Conservation (phyloP, 2,888 invertebrate genomes). For the Agrochola litura region DNA sequence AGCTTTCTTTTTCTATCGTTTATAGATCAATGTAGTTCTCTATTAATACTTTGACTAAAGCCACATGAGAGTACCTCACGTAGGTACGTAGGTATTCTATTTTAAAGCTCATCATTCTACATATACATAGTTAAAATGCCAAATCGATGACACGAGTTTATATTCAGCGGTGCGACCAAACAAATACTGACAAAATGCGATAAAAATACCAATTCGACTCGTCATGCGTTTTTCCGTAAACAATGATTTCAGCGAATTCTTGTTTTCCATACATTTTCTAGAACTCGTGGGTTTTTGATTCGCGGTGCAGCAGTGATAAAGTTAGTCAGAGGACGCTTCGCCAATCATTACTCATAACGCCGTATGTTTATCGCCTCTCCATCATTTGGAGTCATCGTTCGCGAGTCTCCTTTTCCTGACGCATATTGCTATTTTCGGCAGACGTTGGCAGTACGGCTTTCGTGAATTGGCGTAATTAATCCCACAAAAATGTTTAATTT, state of each 20-base stretch:
- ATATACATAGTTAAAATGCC: slow-evolving; percentile 13
- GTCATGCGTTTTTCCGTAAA: slow-evolving; percentile 65
- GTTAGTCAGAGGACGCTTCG: slow-evolving; percentile 81
- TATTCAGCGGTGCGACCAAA: slow-evolving; percentile 30
- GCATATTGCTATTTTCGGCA: slow-evolving; percentile 83
- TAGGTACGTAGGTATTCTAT: background rate
- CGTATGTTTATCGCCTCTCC: slow-evolving; percentile 80
- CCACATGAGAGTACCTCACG: background rate
- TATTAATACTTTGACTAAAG: background rate
- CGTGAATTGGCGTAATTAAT: slow-evolving; percentile 71
- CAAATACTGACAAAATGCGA: slow-evolving; percentile 43
- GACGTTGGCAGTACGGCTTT: slow-evolving; percentile 67
- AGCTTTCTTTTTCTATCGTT: background rate
- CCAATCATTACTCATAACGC: slow-evolving; percentile 84
- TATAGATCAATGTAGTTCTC: background rate
- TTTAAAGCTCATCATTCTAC: slow-evolving; percentile 11
- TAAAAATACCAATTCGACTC: slow-evolving; percentile 51
- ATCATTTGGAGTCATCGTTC: slow-evolving; percentile 81
- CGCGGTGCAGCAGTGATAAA: slow-evolving; percentile 64
- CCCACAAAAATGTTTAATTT: slow-evolving; percentile 64
- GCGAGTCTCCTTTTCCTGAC: slow-evolving; percentile 80
- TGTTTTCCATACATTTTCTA: slow-evolving; percentile 65
- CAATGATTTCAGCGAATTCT: slow-evolving; percentile 66
- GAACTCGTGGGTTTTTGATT: slow-evolving; percentile 73
- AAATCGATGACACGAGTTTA: slow-evolving; percentile 21